Base-by-base conservation (phyloP, 2,113 vertebrate genomes). In the Gopherus flavomarginatus region DNA sequence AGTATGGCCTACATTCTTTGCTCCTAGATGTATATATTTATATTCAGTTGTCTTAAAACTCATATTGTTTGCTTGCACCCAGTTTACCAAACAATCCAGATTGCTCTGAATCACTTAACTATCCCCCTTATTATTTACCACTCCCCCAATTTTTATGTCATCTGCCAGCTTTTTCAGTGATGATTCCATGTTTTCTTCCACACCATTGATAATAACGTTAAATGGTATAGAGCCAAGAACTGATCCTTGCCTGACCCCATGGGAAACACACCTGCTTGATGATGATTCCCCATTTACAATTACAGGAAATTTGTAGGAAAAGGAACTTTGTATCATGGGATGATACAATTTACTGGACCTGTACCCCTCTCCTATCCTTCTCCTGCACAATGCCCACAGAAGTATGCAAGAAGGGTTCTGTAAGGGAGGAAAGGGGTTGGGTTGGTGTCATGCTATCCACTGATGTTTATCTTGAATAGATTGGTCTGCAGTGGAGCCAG, bases 391-490 rank as follows among this genome's bases (percentile, higher is more conserved):
- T 13, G 9, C 27, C 81, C 57, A 52, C 17, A 82, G 62, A 52
- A 89, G 21, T 11, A 90, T 82, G 29, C 12, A 83, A 80, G 29
- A 89, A 96, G 16, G 3, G 4, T 65, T 62, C 35, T 88, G 62
- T 79, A 77, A 52, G 17, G 3, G 4, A 11, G 59, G 16, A 44
- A 62, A 90, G 21, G 5, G 54, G 2, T 35, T 75, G 65, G 89
- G 31, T 83, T 91, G 44, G 4, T 56, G 6, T 75, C 93, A 14
- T n/a, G 19, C 83, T 87, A 81, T 80, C 2, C 7, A 1, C 3
- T 65, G 57, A 90, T 59, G 31, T 42, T 92, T 93, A 13, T 38
- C 12, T 59, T 94, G 62, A 96, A 82, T 54, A 69, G 65, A 4
- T 22, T 69, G 17, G 16, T 35, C 16, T 69, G 26, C 2, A 82